A percentile compares a stretch with the other conserved stretches of the same genome.
These are phyloP conservation scores for Linyphia triangularis DNA, from an alignment of 2,888 invertebrate species.

Conservation along the genomic window DNA sequence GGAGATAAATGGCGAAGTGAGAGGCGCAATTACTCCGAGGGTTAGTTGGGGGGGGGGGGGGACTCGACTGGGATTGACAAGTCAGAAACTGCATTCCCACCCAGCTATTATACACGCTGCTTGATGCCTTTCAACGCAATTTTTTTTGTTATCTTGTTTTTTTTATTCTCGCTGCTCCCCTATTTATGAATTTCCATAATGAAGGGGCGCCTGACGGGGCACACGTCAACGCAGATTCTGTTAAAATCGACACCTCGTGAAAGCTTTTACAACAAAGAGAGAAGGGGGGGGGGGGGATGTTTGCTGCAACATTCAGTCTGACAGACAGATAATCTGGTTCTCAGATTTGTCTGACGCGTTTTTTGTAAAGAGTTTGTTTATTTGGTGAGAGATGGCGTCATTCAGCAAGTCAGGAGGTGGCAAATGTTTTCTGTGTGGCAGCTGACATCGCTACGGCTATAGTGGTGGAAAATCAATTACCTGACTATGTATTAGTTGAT, in stretches of 20 bases:
- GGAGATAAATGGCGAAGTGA: slow-evolving; percentile 72
- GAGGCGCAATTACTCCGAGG: slow-evolving; percentile 59
- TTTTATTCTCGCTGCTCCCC: background rate
- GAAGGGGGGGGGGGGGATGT: background rate
- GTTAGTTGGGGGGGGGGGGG: background rate
- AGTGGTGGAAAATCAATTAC: too few relatives aligned
- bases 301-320: background rate
- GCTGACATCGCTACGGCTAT: background rate
- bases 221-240: slow-evolving; percentile 54
- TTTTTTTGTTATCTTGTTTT: slow-evolving; percentile 26
- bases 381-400: background rate
- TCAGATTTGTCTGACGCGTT: background rate
- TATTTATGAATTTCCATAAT: slow-evolving; percentile 59
- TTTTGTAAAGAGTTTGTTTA: slow-evolving; percentile 1
- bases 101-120: slow-evolving; percentile 31
- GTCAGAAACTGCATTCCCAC: slow-evolving; percentile 28
- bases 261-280: slow-evolving; percentile 6
- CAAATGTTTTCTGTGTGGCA: background rate
- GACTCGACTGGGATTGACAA: slow-evolving; percentile 45
- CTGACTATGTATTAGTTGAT: too few relatives aligned
- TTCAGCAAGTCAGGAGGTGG: background rate
- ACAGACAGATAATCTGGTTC: background rate
- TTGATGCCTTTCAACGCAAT: slow-evolving; percentile 42
- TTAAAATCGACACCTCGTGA: slow-evolving; percentile 59
- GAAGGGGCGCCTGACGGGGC: slow-evolving; percentile 11